Conservation (phyloP, 2,113 vertebrate genomes). For the Mustela nigripes region DNA sequence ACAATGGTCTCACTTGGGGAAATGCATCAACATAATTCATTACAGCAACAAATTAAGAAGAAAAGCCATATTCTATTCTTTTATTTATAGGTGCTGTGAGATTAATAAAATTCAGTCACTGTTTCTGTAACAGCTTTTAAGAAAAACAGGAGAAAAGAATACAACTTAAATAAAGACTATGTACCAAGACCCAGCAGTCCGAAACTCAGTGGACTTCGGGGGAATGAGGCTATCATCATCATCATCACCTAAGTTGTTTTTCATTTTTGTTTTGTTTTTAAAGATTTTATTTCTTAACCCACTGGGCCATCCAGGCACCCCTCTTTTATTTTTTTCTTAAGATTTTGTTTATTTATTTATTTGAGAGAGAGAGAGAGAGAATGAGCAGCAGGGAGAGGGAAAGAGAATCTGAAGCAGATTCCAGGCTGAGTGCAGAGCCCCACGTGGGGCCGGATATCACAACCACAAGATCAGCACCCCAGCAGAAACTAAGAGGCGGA, state of each 20-base stretch:
- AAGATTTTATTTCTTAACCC: too few relatives aligned
- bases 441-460: not conserved
- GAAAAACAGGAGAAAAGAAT: not conserved
- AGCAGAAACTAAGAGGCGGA: not conserved
- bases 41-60: not conserved
- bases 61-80: not conserved
- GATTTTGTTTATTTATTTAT: not conserved
- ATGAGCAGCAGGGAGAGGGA: not conserved
- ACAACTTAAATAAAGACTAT: not conserved
- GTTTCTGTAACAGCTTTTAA: not conserved
- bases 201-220: not conserved
- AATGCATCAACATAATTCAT: not conserved
- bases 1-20: not conserved
- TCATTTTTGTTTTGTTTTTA: too few relatives aligned
- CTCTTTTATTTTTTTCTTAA: too few relatives aligned
- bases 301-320: too few relatives aligned
- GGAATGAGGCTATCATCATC: not conserved
- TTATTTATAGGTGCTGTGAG: not conserved
- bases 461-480: not conserved
- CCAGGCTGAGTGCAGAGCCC: not conserved
- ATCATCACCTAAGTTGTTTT: too few relatives aligned
- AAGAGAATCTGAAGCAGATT: not conserved
- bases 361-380: not conserved
- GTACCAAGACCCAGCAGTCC: not conserved
- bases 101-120: not conserved